Percentiles rank a stretch among this genome's conserved stretches.
Conservation (phyloP, 2,888 invertebrate genomes). For the Priocnemis perturbator region DNA sequence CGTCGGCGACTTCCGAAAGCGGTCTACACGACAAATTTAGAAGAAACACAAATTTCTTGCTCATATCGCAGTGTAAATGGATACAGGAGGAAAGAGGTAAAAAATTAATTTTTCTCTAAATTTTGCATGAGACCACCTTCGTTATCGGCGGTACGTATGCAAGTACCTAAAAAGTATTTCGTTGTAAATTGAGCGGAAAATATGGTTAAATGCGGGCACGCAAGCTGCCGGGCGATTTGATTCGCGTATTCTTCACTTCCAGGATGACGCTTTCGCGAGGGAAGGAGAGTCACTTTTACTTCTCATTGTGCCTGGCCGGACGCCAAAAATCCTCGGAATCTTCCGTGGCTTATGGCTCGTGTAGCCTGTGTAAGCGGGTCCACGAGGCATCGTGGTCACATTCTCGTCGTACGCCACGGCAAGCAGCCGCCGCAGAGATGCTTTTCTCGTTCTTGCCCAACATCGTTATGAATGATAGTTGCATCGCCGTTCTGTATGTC, state of each 20-base stretch:
- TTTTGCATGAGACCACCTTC: no score
- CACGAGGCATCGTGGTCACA: conserved; percentile 16
- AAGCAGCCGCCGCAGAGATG: conserved; percentile 16
- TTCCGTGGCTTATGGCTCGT: conserved; percentile 25
- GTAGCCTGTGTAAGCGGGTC: conserved; percentile 35
- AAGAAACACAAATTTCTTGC: no score
- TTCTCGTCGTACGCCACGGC: conserved; percentile 34
- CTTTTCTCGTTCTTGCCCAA: conserved; percentile 20
- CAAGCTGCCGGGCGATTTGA: conserved; percentile 18
- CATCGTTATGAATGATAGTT: no score
- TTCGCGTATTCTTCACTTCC: conserved; percentile 41
- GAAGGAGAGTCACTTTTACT: conserved; percentile 46
- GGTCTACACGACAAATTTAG: no score
- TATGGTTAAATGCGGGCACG: neutral
- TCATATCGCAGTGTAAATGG: no score
- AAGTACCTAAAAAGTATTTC: no score
- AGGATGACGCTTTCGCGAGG: conserved; percentile 33
- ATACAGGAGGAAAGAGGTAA: no score
- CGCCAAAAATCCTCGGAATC: conserved; percentile 54
- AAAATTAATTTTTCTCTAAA: no score
- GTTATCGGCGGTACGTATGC: no score
- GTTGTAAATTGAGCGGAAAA: no score
- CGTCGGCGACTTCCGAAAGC: no score
- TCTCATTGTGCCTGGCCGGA: conserved; percentile 45
- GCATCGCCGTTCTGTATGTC: no score